Base-by-base conservation (phyloP, 2,888 invertebrate species). In the Drosophila melanosoma region DNA sequence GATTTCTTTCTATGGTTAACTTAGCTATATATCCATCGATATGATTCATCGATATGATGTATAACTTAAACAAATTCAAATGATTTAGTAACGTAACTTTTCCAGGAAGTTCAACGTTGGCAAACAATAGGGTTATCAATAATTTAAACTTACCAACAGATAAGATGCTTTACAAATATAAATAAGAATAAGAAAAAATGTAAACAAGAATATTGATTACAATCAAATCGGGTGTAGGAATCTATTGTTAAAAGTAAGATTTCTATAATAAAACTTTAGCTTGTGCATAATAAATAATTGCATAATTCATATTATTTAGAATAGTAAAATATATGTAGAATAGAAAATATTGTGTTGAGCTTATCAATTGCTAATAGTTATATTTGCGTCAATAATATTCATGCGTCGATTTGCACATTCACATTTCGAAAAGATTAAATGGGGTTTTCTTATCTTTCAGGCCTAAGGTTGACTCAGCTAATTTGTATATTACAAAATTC, bases 381-480 rank as follows among this genome's bases (percentile, higher is more conserved):
- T 11, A 1, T 3, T 1, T 56, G 29, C 12, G 29, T 2, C 1
- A 3, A 26, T 56, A 2, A n/a, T 15, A 15, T 29, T 11, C 2
- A 40, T 20, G 15, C n/a, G 29, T 3, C 29, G 29, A 29, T 40
- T n/a, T 12, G n/a, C n/a, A 56, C 20, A 8, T n/a, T n/a, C 11
- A 15, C 15, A 32, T 57, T 15, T 57, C 2, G 8, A 8, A 33
- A 26, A 60, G 32, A 32, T 7, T 7, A 32, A 20, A 7, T 32
- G 36, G 32, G 38, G 1, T 32, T 60, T 32, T 20, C 45, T 48
- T 49, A 29, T 0, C 20, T 51, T 23, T 26, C 23, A 33, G 33
- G 12, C 4, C 20, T 51, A 38, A 23, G 23, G 32, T 71, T 71
- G 71, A 71, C 58, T 63, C 71, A 71, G 49, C 53, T 38, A n/a